Percentiles rank a stretch among this genome's conserved stretches.
Evolutionary conservation across 2,113 vertebrate genomes (phyloP).

Genomic region (Atherinomorus stipes): DNA sequence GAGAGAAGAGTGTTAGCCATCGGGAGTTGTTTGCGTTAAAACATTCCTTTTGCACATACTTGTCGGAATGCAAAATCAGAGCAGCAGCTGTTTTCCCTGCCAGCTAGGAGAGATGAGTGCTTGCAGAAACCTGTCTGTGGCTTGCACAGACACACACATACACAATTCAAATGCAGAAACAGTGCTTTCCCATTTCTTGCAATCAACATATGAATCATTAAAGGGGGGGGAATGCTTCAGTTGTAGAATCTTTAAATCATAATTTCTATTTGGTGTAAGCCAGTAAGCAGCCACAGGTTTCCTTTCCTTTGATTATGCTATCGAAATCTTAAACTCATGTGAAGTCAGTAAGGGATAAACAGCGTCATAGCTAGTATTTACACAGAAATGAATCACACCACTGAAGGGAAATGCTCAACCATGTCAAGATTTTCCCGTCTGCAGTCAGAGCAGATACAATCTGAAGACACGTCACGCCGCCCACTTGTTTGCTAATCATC

Average conservation of each 20-base stretch:
- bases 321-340: neutral
- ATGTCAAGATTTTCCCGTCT: slow-evolving; percentile 16
- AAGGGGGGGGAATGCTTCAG: neutral
- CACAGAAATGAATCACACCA: slow-evolving; percentile 43
- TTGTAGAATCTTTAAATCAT: slow-evolving; percentile 24
- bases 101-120: slow-evolving; percentile 49
- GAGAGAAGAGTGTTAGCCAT: slow-evolving; percentile 20
- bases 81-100: slow-evolving; percentile 67
- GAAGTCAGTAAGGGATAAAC: slow-evolving; percentile 10
- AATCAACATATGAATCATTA: slow-evolving; percentile 26
- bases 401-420: slow-evolving; percentile 47
- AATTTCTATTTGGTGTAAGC: neutral
- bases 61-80: slow-evolving; percentile 58
- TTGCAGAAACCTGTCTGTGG: slow-evolving; percentile 77
- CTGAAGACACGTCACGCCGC: slow-evolving; percentile 3
- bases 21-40: slow-evolving; percentile 49
- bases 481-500: neutral
- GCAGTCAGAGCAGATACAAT: slow-evolving; percentile 19
- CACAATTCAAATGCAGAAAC: neutral
- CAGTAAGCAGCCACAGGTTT: neutral
- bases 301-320: neutral
- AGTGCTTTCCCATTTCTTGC: slow-evolving; percentile 20
- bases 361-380: neutral
- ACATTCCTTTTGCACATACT: slow-evolving; percentile 62
- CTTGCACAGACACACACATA: slow-evolving; percentile 43